Percentiles rank a stretch among this genome's conserved stretches.
phyloP scores from a whole-genome alignment of 2,113 vertebrate genomes.

The Oostethus manadensis region DNA sequence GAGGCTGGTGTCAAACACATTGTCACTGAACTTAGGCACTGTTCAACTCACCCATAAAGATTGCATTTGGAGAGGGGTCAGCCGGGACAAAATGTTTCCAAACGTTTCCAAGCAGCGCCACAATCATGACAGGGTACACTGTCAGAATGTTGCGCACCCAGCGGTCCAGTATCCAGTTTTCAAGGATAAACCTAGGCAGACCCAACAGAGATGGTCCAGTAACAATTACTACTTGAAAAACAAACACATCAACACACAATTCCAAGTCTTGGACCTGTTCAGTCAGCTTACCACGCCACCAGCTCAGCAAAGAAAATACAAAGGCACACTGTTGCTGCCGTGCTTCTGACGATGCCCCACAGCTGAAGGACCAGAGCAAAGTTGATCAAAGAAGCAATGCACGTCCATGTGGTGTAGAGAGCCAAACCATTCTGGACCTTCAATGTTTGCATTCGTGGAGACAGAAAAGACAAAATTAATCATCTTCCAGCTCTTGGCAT shows the following conservation, averaged over 20 bases:
- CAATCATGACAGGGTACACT: slow-evolving; percentile 72
- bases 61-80: slow-evolving; percentile 50
- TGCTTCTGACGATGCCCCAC: slow-evolving; percentile 52
- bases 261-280: no score
- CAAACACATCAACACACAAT: no score
- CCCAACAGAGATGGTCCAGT: no score
- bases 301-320: slow-evolving; percentile 72
- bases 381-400: slow-evolving; percentile 77
- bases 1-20: no score
- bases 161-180: slow-evolving; percentile 76
- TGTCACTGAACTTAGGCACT: background rate
- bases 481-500: no score
- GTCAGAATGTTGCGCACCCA: slow-evolving; percentile 77
- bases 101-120: slow-evolving; percentile 63
- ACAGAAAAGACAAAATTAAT: background rate
- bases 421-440: slow-evolving; percentile 82
- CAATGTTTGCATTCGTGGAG: background rate
- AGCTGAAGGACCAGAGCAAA: slow-evolving; percentile 70
- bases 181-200: slow-evolving; percentile 72
- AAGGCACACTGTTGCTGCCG: slow-evolving; percentile 68
- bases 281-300: slow-evolving; percentile 66
- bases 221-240: no score
- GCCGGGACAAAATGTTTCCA: slow-evolving; percentile 46
- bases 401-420: slow-evolving; percentile 76
- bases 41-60: slow-evolving; percentile 70